Evolutionary conservation across 2,888 invertebrate species (phyloP).

Genomic region (Agapostemon virescens): DNA sequence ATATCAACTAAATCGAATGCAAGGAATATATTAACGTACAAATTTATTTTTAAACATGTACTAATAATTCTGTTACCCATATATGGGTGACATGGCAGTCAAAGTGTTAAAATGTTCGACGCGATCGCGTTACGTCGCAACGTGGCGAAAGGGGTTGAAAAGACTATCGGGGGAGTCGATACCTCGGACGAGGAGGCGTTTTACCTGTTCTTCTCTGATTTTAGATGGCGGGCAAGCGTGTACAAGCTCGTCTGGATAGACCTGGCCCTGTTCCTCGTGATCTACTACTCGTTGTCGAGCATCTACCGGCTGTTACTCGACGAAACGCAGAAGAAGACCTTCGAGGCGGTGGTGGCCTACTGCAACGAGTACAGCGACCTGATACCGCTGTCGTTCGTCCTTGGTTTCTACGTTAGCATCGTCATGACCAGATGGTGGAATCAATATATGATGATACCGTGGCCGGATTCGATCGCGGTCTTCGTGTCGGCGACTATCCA

Average conservation of each 20-base stretch:
- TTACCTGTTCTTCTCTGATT: conserved; percentile 72
- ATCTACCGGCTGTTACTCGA: conserved; percentile 88
- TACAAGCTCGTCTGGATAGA: conserved; percentile 97
- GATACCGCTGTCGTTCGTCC: conserved; percentile 95
- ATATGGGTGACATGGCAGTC: too few relatives aligned
- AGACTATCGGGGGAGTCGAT: too few relatives aligned
- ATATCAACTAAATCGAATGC: too few relatives aligned
- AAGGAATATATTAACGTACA: too few relatives aligned
- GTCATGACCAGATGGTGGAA: conserved; percentile 95
- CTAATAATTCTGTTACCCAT: too few relatives aligned
- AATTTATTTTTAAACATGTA: too few relatives aligned
- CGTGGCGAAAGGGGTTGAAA: too few relatives aligned
- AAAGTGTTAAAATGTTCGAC: too few relatives aligned
- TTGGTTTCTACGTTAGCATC: conserved; percentile 96
- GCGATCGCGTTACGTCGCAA: too few relatives aligned
- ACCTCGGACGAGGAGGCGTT: too few relatives aligned
- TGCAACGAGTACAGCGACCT: conserved; percentile 93
- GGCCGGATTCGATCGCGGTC: conserved; percentile 83
- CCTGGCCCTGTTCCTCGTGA: conserved; percentile 88
- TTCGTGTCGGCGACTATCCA: conserved; percentile 83
- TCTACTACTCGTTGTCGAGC: conserved; percentile 90
- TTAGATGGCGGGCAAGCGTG: conserved; percentile 96
- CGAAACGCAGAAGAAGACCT: conserved; percentile 86
- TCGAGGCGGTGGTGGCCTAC: conserved; percentile 91
- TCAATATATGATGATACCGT: conserved; percentile 83